Evolutionary conservation across 2,113 vertebrate species (phyloP).

Genomic region (Nibea albiflora): DNA sequence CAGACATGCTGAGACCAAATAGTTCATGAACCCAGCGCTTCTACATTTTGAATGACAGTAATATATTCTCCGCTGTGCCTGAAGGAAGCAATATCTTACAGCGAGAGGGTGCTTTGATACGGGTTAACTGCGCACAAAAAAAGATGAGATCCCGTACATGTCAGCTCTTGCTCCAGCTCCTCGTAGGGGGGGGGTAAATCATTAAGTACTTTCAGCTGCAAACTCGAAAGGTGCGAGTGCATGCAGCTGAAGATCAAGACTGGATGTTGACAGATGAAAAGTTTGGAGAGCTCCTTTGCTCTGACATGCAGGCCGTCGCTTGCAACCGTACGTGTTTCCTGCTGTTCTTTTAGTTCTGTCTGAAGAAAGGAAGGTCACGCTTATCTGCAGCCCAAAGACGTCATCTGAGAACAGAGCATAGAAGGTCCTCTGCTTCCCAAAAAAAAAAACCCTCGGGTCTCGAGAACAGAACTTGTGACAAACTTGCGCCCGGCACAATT

Average conservation of each 20-base stretch:
- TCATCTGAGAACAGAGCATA: slow-evolving; percentile 23
- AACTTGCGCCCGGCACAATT: slow-evolving; percentile 41
- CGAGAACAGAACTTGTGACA: slow-evolving; percentile 49
- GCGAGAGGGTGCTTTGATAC: slow-evolving; percentile 37
- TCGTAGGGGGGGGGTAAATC: slow-evolving; percentile 40
- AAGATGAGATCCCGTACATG: slow-evolving; percentile 53
- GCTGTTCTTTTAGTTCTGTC: neutral
- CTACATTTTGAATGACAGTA: slow-evolving; percentile 30
- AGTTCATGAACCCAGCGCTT: slow-evolving; percentile 37
- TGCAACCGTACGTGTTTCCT: slow-evolving; percentile 38
- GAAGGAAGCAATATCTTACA: slow-evolving; percentile 31
- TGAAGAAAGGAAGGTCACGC: slow-evolving; percentile 15
- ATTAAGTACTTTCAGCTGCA: slow-evolving; percentile 45
- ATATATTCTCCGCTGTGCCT: slow-evolving; percentile 37
- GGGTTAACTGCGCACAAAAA: slow-evolving; percentile 28
- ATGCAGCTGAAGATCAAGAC: slow-evolving; percentile 30
- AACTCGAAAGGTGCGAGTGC: slow-evolving; percentile 34
- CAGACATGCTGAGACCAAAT: slow-evolving; percentile 21
- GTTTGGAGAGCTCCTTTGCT: slow-evolving; percentile 19
- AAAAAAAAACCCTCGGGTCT: slow-evolving; percentile 4
- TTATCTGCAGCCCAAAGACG: slow-evolving; percentile 31
- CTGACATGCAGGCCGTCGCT: slow-evolving; percentile 7
- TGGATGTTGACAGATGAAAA: slow-evolving; percentile 24
- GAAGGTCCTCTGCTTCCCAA: slow-evolving; percentile 29
- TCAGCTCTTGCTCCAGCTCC: slow-evolving; percentile 55